Evolutionary conservation across 1,140 invertebrate species (phyloP).

Genomic region (Oreohelix idahoensis): DNA sequence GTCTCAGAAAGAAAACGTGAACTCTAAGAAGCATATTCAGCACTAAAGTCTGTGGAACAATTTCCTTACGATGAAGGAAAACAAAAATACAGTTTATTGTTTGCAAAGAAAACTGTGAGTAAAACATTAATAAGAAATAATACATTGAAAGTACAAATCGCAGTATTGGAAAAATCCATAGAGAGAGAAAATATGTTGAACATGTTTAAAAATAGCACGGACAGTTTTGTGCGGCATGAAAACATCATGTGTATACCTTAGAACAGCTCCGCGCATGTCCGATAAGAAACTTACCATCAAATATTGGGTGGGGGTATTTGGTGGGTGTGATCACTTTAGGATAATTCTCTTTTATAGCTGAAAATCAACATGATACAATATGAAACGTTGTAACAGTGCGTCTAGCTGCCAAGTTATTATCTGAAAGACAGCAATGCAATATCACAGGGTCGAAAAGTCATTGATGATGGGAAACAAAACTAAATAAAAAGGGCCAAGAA

Average conservation of each 20-base stretch:
- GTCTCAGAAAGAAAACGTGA: background rate
- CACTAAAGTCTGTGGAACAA: background rate
- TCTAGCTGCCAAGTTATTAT: background rate
- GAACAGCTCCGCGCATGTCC: background rate
- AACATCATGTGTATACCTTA: background rate
- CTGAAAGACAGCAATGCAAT: background rate
- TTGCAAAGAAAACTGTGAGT: background rate
- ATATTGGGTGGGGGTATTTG: constrained; percentile 33
- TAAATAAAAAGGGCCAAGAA: too few relatives aligned
- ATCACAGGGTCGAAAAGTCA: too few relatives aligned
- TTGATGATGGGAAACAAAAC: too few relatives aligned
- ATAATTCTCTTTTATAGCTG: constrained; percentile 22
- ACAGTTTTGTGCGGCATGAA: background rate
- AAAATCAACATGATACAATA: constrained; percentile 9
- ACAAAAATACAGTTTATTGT: too few relatives aligned
- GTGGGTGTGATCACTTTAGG: background rate
- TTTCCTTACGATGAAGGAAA: background rate
- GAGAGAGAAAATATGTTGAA: background rate
- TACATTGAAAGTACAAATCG: constrained; percentile 3
- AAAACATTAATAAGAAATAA: constrained; percentile 12
- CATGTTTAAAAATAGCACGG: background rate
- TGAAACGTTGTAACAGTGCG: background rate
- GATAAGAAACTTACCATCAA: constrained; percentile 33
- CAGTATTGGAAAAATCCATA: background rate
- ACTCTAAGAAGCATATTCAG: background rate